These are phyloP conservation scores for Hipparchia sbordonii DNA, from an alignment of 2,888 invertebrate species.

Conservation along the genomic window DNA sequence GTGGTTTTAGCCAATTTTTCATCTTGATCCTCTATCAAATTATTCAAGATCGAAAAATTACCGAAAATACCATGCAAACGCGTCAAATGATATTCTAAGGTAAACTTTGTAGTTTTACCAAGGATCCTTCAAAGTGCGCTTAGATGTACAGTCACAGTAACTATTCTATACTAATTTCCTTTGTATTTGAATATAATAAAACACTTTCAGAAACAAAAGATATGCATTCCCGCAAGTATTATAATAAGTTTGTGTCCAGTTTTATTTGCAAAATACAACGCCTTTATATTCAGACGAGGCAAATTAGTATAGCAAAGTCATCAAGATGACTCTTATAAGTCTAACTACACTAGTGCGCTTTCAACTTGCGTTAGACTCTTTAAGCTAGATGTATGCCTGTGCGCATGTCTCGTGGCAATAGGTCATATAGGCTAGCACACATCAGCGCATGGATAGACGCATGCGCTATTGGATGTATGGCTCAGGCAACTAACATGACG, in stretches of 20 bases:
- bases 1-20: conserved; percentile 69
- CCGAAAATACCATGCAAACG: conserved; percentile 47
- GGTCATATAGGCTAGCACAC: too few species aligned
- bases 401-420: too few species aligned
- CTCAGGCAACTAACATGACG: too few species aligned
- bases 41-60: conserved; percentile 54
- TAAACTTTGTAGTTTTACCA: conserved; percentile 58
- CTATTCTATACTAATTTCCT: conserved; percentile 7
- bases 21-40: conserved; percentile 58
- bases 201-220: background rate
- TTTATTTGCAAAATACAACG: background rate
- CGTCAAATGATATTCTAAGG: conserved; percentile 57
- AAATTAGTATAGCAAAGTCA: conserved; percentile 8
- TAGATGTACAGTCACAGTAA: conserved; percentile 52
- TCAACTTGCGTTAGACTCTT: too few species aligned
- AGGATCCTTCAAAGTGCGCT: conserved; percentile 45
- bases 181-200: background rate
- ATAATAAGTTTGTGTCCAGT: background rate
- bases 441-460: too few species aligned
- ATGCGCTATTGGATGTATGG: too few species aligned
- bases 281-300: background rate
- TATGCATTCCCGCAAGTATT: conserved; percentile 1
- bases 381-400: too few species aligned
- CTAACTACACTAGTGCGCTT: too few species aligned
- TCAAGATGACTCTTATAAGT: background rate